These are phyloP conservation scores for Akabosia matsudoensis DNA, from an alignment of 1,140 invertebrate genomes.

Conservation along the genomic window DNA sequence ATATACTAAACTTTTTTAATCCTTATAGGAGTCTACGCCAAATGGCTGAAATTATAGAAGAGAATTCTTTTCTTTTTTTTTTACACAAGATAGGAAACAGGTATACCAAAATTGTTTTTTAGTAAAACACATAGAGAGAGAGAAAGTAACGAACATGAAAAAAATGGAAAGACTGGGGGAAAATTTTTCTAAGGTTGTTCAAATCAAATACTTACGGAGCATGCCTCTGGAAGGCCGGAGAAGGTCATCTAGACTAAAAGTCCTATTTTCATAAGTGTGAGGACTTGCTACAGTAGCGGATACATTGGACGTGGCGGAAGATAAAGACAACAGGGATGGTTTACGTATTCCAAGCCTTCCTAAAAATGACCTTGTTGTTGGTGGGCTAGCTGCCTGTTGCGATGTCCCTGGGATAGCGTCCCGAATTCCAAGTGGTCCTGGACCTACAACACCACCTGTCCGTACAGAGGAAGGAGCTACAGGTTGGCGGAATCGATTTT, in stretches of 20 bases:
- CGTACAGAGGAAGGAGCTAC: constrained; percentile 45
- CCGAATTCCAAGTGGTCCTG: constrained; percentile 46
- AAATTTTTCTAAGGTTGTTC: too few relatives aligned
- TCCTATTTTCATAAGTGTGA: constrained; percentile 57
- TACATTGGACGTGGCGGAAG: constrained; percentile 51
- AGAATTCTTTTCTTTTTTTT: too few relatives aligned
- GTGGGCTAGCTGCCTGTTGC: constrained; percentile 52
- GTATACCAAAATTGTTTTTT: too few relatives aligned
- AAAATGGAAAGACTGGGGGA: too few relatives aligned
- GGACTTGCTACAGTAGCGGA: constrained; percentile 51
- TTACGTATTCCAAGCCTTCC: constrained; percentile 74
- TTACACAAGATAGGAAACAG: too few relatives aligned
- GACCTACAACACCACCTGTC: constrained; percentile 45
- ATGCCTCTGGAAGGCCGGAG: constrained; percentile 63
- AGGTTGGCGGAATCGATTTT: constrained; percentile 8
- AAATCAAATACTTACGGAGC: constrained; percentile 41
- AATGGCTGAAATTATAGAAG: too few relatives aligned
- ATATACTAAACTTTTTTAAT: too few relatives aligned
- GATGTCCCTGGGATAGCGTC: constrained; percentile 48
- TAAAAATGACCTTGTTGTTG: constrained; percentile 60
- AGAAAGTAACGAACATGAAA: too few relatives aligned
- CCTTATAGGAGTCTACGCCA: too few relatives aligned
- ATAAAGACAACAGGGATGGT: constrained; percentile 70
- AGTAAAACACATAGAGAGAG: too few relatives aligned
- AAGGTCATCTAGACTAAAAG: constrained; percentile 77